A percentile compares a stretch with the other conserved stretches of the same genome.
Conservation (phyloP, 2,888 invertebrate genomes). For the Trachelus iudaicus region DNA sequence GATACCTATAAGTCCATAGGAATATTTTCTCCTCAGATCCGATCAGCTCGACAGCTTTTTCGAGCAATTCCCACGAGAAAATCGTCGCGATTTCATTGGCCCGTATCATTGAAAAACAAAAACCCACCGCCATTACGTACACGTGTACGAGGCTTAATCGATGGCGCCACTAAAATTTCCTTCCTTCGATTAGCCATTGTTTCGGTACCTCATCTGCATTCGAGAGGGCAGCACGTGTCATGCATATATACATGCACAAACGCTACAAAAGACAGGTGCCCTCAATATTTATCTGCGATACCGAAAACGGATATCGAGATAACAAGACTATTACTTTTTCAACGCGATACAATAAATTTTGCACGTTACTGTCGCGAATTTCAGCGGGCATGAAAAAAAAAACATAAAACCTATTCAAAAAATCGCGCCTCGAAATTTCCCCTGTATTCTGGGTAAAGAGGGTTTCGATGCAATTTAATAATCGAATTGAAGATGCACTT, state of each 20-base stretch:
- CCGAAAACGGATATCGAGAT: background rate
- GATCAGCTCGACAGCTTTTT: background rate
- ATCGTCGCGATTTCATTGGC: background rate
- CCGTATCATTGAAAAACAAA: background rate
- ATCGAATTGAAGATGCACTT: background rate
- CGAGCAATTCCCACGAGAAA: background rate
- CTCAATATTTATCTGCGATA: background rate
- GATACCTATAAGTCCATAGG: background rate
- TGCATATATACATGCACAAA: background rate
- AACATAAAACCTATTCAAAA: background rate
- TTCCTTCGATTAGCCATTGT: background rate
- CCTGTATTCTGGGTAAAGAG: background rate
- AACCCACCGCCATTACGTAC: background rate
- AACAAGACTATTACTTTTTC: background rate
- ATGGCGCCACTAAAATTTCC: background rate
- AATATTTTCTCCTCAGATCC: background rate
- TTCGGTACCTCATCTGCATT: background rate
- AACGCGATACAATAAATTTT: background rate
- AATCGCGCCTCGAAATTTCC: background rate
- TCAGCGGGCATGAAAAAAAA: background rate
- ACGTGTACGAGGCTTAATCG: background rate
- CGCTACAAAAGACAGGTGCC: background rate
- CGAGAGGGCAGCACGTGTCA: background rate
- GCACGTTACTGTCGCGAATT: background rate
- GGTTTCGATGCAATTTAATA: background rate